A percentile compares a stretch with the other conserved stretches of the same genome.
Conservation (phyloP, 2,888 invertebrate genomes). For the Agriotes lineatus region DNA sequence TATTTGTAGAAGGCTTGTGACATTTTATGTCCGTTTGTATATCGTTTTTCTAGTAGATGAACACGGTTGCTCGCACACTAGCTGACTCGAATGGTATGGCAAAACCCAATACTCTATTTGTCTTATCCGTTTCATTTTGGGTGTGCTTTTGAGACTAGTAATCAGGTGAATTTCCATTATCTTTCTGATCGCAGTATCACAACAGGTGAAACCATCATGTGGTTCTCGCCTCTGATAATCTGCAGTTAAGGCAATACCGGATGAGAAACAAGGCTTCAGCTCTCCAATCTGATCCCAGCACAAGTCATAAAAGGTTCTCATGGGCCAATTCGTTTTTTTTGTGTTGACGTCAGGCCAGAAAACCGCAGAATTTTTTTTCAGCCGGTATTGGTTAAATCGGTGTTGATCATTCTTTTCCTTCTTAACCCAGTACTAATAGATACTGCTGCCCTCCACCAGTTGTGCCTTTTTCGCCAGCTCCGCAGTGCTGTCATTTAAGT, state of each 20-base stretch:
- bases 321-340: no score
- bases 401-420: not conserved
- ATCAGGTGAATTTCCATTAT: not conserved
- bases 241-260: no score
- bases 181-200: not conserved
- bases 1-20: not conserved
- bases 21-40: not conserved
- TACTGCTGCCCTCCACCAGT: not conserved
- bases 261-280: no score
- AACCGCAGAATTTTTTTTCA: no score
- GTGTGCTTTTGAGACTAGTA: not conserved
- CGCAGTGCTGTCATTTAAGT: not conserved
- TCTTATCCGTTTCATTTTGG: not conserved
- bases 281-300: no score
- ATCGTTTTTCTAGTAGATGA: not conserved
- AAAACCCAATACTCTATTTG: not conserved
- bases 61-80: not conserved
- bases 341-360: no score
- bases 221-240: not conserved
- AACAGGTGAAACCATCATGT: not conserved
- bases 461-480: not conserved
- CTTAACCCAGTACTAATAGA: not conserved
- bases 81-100: not conserved
- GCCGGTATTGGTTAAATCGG: not conserved
- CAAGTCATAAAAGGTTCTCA: no score